Base-by-base conservation (phyloP, 2,888 invertebrate species). In the Strigamia maritima region DNA sequence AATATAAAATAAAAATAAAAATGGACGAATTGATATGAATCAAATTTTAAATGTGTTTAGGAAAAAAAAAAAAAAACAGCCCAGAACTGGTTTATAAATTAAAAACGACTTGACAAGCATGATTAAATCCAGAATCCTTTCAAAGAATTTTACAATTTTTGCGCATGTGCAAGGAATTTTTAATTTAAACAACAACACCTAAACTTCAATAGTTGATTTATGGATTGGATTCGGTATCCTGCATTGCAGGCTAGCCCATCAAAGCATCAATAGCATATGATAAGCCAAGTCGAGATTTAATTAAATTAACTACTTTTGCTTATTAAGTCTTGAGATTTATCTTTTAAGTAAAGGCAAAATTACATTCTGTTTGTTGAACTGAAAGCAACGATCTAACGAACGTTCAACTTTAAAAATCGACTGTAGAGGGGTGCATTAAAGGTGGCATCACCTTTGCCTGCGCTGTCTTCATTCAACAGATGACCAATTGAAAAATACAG, bases 401-500 rank as follows among this genome's bases (percentile, higher is more conserved):
- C 22, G 60, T 22, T 60, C 60, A 12, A 19, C 60, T 60, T 60
- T 60, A 60, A 60, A 60, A 60, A 60, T 60, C 60, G 60, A 60
- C 60, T 60, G 60, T 24, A 19, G 44, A n/a, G n/a, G 60, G 19
- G 60, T 60, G 24, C 12, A 22, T 19, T 60, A 60, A 60, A 24
- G 60, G 60, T 60, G 60, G 60, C 22, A 6, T 60, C 60, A 60
- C 60, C 60, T 60, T 60, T 60, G 60, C 60, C 60, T 19, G 22
- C 60, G 19, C 60, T 7, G 60, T 60, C 60, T 60, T 60, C 60
- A 60, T 60, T 60, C 60, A 60, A 60, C 60, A 60, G 19, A 24
- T 60, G 60, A 60, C 60, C 60, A 60, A 60, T 19, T 60, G 60
- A 60, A 60, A 60, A 60, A 60, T 60, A 60, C 60, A n/a, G 60